Percentiles rank a stretch among this genome's conserved stretches.
Conservation (phyloP, 2,113 vertebrate species). For the Rynchops niger region DNA sequence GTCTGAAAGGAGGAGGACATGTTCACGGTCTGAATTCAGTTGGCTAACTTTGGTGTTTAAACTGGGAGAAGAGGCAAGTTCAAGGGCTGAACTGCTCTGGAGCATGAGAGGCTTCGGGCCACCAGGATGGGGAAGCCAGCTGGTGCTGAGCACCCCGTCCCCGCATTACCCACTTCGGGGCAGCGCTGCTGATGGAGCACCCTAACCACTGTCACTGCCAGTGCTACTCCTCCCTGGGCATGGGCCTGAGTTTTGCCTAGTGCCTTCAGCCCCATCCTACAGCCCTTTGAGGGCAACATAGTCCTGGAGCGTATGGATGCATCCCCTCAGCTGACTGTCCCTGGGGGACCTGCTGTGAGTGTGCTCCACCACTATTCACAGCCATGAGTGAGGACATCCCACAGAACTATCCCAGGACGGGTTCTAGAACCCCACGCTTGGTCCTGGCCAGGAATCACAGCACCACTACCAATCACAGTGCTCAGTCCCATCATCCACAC, state of each 20-base stretch:
- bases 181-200: too few relatives aligned
- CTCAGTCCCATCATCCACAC: accelerated
- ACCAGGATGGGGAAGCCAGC: neutral
- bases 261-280: neutral
- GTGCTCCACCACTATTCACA: neutral
- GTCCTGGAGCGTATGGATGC: too few relatives aligned
- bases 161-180: accelerated
- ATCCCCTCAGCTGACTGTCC: neutral
- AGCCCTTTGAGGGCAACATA: neutral
- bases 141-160: neutral
- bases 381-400: accelerated
- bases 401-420: neutral
- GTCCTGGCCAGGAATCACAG: neutral
- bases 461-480: neutral
- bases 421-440: neutral
- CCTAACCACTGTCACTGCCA: too few relatives aligned
- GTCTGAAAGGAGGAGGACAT: neutral
- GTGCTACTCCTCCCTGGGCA: neutral
- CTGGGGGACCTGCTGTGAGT: too few relatives aligned
- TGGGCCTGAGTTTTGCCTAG: neutral
- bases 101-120: neutral
- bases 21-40: neutral
- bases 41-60: neutral
- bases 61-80: neutral
- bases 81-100: neutral